Evolutionary conservation across 2,888 invertebrate species (phyloP).

Genomic region (Ormyrus labotus): DNA sequence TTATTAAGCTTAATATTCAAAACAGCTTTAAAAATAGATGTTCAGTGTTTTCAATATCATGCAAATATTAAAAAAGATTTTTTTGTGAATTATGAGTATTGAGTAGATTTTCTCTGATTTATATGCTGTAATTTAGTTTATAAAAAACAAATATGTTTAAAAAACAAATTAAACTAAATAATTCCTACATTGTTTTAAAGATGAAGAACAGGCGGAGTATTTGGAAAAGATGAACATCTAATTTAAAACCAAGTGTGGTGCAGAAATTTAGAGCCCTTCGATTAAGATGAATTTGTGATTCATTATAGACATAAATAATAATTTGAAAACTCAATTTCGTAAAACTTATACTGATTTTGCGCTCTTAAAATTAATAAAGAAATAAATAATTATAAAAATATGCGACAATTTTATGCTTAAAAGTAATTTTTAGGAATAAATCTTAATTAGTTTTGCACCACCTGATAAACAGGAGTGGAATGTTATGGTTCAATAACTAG

Average conservation of each 20-base stretch:
- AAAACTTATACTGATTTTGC: slow-evolving; percentile 33
- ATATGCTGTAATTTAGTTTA: too few species aligned
- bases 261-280: too few species aligned
- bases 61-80: too few species aligned
- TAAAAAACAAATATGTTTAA: not conserved
- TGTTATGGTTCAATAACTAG: slow-evolving; percentile 71
- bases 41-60: too few species aligned
- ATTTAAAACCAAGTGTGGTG: too few species aligned
- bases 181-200: not conserved
- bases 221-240: too few species aligned
- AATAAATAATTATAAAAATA: slow-evolving; percentile 75
- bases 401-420: slow-evolving; percentile 73
- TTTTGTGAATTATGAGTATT: too few species aligned
- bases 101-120: too few species aligned
- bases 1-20: slow-evolving; percentile 7
- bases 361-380: slow-evolving; percentile 65
- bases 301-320: not conserved
- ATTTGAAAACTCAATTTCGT: slow-evolving; percentile 1
- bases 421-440: slow-evolving; percentile 67
- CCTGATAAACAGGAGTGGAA: slow-evolving; percentile 69
- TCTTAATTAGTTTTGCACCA: slow-evolving; percentile 72
- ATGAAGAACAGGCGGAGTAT: not conserved
- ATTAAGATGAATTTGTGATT: too few species aligned
- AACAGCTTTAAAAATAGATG: not conserved
- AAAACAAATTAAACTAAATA: slow-evolving; percentile 6